Base-by-base conservation (phyloP, 1,140 invertebrate species). In the Papilio xuthus region DNA sequence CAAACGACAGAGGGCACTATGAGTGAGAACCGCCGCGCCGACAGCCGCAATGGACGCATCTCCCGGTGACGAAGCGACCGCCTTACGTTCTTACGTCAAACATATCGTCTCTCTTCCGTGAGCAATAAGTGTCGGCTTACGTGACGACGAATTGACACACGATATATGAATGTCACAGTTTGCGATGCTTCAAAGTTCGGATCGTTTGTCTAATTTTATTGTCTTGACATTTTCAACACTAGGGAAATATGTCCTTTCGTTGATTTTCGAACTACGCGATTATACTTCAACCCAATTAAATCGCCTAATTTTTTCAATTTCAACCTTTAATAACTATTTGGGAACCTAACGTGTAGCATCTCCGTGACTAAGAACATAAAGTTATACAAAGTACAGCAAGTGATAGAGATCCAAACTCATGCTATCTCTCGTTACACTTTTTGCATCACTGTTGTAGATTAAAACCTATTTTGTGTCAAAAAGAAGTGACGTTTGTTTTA, bases 81-180 rank as follows among this genome's bases (percentile, higher is more conserved):
- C 60, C 60, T 67, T 67, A 67, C 60, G 26, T 67, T 67, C 12
- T 67, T 26, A 67, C 60, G 12, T 67, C 23, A 26, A 32, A 67
- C 60, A 67, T 67, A 67, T 67, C 26, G 60, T 67, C 60, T 20
- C 53, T 32, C 60, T 67, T 12, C 26, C 12, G 26, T 67, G 18
- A 56, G 60, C 60, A 67, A 67, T 67, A 67, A 67, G 60, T 67
- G 60, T 67, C 60, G 13, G 60, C 26, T 67, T 28, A 28, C 60
- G 56, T 26, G 12, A 28, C 26, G 26, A 67, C 23, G 26, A 13
- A 67, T 67, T 67, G 60, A 67, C 60, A 67, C 26, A 67, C 60
- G 60, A 67, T 67, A 67, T 67, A 67, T 67, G 60, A 67, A 13
- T 32, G 60, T 67, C 60, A 67, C 60, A 32, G 60, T 67, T 32